phyloP scores from a whole-genome alignment of 2,888 invertebrate genomes.

The Hetaerina titia region DNA sequence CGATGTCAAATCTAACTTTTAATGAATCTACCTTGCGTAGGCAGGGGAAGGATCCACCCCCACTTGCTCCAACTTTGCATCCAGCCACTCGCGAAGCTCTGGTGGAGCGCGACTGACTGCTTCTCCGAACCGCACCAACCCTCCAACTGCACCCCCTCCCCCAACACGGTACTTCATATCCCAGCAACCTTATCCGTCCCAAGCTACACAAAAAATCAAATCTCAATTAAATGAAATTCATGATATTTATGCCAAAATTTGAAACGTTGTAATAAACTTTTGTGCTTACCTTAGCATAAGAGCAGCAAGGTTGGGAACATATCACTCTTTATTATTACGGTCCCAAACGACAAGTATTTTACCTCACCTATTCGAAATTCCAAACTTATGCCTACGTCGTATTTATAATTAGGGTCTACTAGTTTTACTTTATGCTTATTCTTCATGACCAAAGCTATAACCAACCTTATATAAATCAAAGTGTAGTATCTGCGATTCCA shows the following conservation, averaged over 20 bases:
- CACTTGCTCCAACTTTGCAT: constrained; percentile 86
- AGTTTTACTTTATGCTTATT: constrained; percentile 52
- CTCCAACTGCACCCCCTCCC: constrained; percentile 60
- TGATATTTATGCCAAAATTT: neutral
- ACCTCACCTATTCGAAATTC: constrained; percentile 58
- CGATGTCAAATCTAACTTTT: neutral
- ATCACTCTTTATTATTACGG: neutral
- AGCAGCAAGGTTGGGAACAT: constrained; percentile 32
- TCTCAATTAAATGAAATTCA: neutral
- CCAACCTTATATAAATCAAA: constrained; percentile 62
- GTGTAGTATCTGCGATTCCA: constrained; percentile 32
- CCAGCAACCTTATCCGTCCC: constrained; percentile 50
- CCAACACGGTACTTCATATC: constrained; percentile 67
- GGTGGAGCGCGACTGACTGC: constrained; percentile 75
- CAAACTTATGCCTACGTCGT: constrained; percentile 62
- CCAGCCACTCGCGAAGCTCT: constrained; percentile 87
- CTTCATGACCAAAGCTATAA: constrained; percentile 57
- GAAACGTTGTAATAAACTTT: neutral
- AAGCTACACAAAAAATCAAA: constrained; percentile 5
- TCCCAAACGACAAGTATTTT: constrained; percentile 29
- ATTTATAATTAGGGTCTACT: constrained; percentile 48
- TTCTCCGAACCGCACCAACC: constrained; percentile 39
- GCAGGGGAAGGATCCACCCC: constrained; percentile 82
- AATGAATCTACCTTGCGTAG: constrained; percentile 18
- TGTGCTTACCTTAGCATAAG: constrained; percentile 54